Percentiles rank a stretch among this genome's conserved stretches.
Conservation (phyloP, 2,113 vertebrate species). For the Rhinopomastus cyanomelas region DNA sequence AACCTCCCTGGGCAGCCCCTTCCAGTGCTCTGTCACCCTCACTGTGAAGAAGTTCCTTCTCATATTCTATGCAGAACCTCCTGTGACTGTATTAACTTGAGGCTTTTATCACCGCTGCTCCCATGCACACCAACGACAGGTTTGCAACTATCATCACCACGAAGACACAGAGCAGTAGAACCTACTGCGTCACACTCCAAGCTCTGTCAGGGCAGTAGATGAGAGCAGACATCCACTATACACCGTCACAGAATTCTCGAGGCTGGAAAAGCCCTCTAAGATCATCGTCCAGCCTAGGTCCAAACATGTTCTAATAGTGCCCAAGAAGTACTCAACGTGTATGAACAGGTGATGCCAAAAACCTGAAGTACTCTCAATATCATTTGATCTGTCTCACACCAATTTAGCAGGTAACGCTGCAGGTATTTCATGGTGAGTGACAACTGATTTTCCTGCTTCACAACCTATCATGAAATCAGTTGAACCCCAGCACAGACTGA, state of each 20-base stretch:
- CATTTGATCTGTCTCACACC: not conserved
- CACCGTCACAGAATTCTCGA: too few relatives aligned
- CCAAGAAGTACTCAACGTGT: not conserved
- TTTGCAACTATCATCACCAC: not conserved
- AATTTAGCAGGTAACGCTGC: not conserved
- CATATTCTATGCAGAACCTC: too few relatives aligned
- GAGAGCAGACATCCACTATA: not conserved
- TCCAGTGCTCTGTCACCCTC: too few relatives aligned
- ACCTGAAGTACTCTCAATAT: not conserved
- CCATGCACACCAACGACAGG: fast-evolving
- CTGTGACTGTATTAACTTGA: not conserved
- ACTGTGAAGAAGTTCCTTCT: too few relatives aligned
- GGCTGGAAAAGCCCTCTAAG: too few relatives aligned
- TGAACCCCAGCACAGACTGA: not conserved
- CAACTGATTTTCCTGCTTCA: not conserved
- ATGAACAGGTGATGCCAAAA: not conserved
- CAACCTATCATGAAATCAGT: not conserved
- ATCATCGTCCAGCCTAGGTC: too few relatives aligned
- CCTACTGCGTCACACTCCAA: not conserved
- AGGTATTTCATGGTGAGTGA: not conserved
- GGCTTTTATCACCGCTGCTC: not conserved
- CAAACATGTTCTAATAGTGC: not conserved
- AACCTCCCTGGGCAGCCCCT: too few relatives aligned
- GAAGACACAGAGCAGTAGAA: not conserved
- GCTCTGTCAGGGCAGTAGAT: fast-evolving